These are phyloP conservation scores for Tenebrio molitor DNA, from an alignment of 1,140 invertebrate species.

Conservation along the genomic window DNA sequence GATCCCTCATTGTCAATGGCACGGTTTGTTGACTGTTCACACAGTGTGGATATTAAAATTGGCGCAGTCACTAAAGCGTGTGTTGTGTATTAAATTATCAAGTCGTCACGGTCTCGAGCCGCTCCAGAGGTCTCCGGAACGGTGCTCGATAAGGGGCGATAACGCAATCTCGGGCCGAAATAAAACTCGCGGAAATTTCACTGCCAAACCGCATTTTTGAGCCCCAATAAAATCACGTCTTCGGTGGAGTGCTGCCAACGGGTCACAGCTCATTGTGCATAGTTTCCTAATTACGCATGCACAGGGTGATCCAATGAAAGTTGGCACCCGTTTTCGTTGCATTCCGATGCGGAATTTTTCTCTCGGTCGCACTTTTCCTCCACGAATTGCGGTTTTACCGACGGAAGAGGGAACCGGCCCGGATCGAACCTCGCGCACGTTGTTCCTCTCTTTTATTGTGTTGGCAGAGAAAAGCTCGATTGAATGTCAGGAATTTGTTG, in stretches of 20 bases:
- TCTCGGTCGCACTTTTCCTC: too few species aligned
- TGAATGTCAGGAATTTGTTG: constrained; percentile 25
- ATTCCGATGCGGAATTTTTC: neutral
- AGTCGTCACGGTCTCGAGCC: neutral
- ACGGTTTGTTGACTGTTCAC: constrained; percentile 32
- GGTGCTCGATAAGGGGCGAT: too few species aligned
- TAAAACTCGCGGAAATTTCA: neutral
- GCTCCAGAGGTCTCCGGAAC: neutral
- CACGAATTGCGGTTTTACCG: too few species aligned
- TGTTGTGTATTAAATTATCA: constrained; percentile 4
- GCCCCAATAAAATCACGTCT: neutral
- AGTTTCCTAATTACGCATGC: constrained; percentile 29
- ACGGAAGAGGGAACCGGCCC: too few species aligned
- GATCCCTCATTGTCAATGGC: constrained; percentile 21
- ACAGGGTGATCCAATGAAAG: constrained; percentile 28
- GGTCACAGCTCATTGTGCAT: constrained; percentile 8
- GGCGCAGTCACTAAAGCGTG: constrained; percentile 18
- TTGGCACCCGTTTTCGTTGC: neutral
- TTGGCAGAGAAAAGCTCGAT: constrained; percentile 10
- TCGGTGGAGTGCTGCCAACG: constrained; percentile 15
- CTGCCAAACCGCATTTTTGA: neutral
- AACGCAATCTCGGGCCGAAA: neutral
- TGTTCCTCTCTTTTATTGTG: neutral
- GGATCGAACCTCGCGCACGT: neutral
- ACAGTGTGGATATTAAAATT: constrained; percentile 36